phyloP scores from a whole-genome alignment of 2,888 invertebrate species.

The Meandrusa payeni region DNA sequence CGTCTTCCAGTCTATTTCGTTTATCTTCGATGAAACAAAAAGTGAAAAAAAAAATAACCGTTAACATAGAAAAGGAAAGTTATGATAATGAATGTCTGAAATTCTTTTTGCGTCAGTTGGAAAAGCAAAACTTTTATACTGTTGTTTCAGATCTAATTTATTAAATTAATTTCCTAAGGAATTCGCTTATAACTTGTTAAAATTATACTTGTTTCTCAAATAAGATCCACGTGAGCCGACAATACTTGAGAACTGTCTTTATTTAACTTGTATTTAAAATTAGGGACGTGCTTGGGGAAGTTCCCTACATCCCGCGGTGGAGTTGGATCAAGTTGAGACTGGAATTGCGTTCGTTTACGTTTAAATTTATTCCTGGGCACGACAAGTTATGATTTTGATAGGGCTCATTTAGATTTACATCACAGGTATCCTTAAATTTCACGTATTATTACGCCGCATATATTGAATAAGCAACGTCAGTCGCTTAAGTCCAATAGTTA shows the following conservation, averaged over 20 bases:
- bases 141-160: conserved; percentile 58
- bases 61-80: conserved; percentile 28
- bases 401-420: conserved; percentile 22
- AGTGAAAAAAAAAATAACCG: conserved; percentile 15
- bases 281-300: conserved; percentile 62
- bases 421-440: neutral
- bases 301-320: conserved; percentile 46
- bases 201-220: conserved; percentile 64
- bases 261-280: conserved; percentile 75
- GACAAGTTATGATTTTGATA: conserved; percentile 41
- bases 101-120: conserved; percentile 47
- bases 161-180: conserved; percentile 61
- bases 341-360: conserved; percentile 56
- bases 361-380: conserved; percentile 40
- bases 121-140: conserved; percentile 44
- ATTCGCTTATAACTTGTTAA: conserved; percentile 54
- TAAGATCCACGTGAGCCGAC: conserved; percentile 61
- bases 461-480: no score
- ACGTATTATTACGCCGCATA: no score
- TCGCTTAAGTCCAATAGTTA: no score
- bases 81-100: conserved; percentile 41
- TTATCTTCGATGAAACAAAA: conserved; percentile 19
- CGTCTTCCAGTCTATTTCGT: conserved; percentile 3
- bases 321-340: conserved; percentile 57
- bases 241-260: conserved; percentile 64